Percentiles rank a stretch among this genome's conserved stretches.
These are phyloP conservation scores for Drosophila repletoides DNA, from an alignment of 1,140 invertebrate species.

Conservation along the genomic window DNA sequence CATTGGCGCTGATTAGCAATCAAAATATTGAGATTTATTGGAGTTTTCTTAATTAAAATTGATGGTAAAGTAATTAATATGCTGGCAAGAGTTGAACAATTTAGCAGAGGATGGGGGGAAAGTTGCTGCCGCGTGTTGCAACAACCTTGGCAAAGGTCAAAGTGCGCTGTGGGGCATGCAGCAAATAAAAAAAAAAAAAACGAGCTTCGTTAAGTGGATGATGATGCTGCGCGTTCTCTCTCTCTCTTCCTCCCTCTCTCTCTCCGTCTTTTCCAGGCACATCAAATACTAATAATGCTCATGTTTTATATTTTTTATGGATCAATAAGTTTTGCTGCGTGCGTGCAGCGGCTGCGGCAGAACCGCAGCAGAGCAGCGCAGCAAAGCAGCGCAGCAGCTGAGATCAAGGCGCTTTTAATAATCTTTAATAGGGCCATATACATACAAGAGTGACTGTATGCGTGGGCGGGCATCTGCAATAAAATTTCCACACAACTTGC, in stretches of 20 bases:
- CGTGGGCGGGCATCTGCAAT: constrained; percentile 40
- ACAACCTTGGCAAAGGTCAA: constrained; percentile 60
- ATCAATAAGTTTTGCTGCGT: constrained; percentile 71
- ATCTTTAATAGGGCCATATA: constrained; percentile 67
- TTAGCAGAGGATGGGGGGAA: neutral
- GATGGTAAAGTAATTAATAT: constrained; percentile 29
- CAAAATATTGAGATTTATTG: constrained; percentile 37
- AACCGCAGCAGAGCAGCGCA: neutral
- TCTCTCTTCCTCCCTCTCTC: constrained; percentile 20
- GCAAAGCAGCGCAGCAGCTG: constrained; percentile 15
- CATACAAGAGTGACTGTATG: constrained; percentile 14
- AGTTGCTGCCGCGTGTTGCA: constrained; percentile 12
- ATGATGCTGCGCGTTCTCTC: constrained; percentile 1
- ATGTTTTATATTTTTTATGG: constrained; percentile 74
- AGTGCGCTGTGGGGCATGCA: constrained; percentile 7
- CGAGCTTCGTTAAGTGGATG: constrained; percentile 25
- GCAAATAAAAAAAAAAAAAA: no score
- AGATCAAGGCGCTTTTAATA: constrained; percentile 75
- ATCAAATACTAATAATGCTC: constrained; percentile 66
- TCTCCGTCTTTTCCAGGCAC: constrained; percentile 18
- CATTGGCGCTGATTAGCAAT: constrained; percentile 21
- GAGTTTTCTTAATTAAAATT: constrained; percentile 27
- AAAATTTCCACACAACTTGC: constrained; percentile 37
- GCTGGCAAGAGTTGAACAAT: neutral
- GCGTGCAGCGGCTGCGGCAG: constrained; percentile 44